Base-by-base conservation (phyloP, 2,113 vertebrate species). In the Tricholaema leucomelas region DNA sequence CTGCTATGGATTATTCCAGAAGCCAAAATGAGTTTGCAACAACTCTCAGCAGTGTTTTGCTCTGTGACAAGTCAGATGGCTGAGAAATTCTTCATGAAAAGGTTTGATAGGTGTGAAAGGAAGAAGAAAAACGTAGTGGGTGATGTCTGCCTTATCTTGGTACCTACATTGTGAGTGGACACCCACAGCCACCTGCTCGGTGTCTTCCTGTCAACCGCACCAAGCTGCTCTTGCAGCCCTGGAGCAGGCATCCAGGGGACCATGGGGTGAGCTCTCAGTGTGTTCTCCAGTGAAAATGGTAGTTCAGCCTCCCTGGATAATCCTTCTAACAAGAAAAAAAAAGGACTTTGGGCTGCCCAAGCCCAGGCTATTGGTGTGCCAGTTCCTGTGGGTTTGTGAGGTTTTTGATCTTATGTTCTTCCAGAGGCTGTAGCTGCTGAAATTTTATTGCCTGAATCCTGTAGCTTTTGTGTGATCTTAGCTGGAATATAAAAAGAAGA, bases 151-250 rank as follows among this genome's bases (percentile, higher is more conserved):
- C 25, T 65, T 77, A 61, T 15, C 24, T 44, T 38, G 44, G 10
- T 44, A 73, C 27, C 35, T 17, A 24, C 0, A 0, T 2, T n/a
- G 36, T 8, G 9, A 71, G 28, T 5, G 33, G 42, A 79, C 20
- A 48, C 18, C 15, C 10, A 44, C 2, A 2, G 33, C 61, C 15
- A 12, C 54, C 31, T 1, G 5, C 46, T 36, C 42, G 33, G 38
- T 75, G 55, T 35, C 38, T 33, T 33, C 50, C 10, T 20, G 24
- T 73, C 30, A 10, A 61, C 60, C 13, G 10, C 31, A 14, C 13
- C 0, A 9, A 73, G 27, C 55, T 84, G 42, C 50, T 69, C 23
- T 35, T 33, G 30, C 38, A 42, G 30, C 36, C 8, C 35, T 0
- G 13, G 54, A 59, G 55, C 44, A 42, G 60, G 21, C 48, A 33